Conservation (phyloP, 1,140 invertebrate species). For the Trichonephila clavata region DNA sequence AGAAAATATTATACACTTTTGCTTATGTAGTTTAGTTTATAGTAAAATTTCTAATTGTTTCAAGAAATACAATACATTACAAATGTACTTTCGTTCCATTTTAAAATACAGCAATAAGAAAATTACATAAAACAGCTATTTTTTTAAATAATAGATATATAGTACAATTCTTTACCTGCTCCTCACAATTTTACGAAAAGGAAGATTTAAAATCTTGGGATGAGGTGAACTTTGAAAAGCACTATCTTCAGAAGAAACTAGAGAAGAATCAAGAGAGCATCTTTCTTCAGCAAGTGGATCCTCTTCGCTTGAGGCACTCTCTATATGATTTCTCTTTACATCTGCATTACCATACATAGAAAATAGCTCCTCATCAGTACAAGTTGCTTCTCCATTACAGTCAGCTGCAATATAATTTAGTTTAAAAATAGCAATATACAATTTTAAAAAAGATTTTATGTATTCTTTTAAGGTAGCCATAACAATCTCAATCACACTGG, state of each 20-base stretch:
- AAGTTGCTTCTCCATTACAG: background rate
- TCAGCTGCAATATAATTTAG: background rate
- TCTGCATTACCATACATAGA: conserved; percentile 12
- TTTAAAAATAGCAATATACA: no score
- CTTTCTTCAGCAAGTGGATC: conserved; percentile 2
- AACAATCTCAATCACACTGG: no score
- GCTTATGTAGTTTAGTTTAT: no score
- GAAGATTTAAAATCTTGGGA: conserved; percentile 26
- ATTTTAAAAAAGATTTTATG: no score
- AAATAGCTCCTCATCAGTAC: conserved; percentile 59
- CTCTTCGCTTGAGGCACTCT: conserved; percentile 10
- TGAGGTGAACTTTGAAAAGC: background rate
- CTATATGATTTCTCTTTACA: background rate
- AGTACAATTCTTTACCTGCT: background rate
- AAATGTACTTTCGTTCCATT: no score
- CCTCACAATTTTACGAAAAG: conserved; percentile 29
- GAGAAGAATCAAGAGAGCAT: background rate
- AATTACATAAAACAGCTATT: no score
- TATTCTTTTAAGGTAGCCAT: no score
- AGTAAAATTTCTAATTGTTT: no score
- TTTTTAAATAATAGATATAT: no score
- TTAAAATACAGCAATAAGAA: no score
- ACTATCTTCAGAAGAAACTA: background rate
- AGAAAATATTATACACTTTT: no score
- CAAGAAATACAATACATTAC: background rate